Evolutionary conservation across 2,113 vertebrate genomes (phyloP), one percentile per base, ranked within the genome.

Genomic region (Syngnathus typhle): DNA sequence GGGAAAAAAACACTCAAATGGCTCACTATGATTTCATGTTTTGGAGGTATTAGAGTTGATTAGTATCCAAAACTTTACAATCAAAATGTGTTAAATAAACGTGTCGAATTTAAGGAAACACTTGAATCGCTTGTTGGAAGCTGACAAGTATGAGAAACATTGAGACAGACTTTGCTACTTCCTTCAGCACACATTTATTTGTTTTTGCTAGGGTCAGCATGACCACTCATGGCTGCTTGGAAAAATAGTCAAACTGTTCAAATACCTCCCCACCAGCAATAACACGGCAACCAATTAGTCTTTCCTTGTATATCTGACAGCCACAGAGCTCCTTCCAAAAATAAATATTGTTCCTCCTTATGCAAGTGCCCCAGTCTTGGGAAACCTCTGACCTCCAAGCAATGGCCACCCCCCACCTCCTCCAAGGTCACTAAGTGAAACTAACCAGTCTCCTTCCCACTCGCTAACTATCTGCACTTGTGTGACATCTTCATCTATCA

Each of bases 401-500:
- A 70, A n/a, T 56, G 62, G 75, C 68, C 69, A 60, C 52, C 12
- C 67, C 69, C 71, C n/a, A n/a, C 64, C 49, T 3, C 41, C 41
- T 11, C 67, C 75, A 72, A 83, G 76, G 74, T 75, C 64, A 36
- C 16, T n/a, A 11, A 65, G 66, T 64, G 70, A 59, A 69, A 69
- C 74, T 64, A 73, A 82, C 72, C 65, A 67, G 49, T 64, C 56
- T 70, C 47, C 58, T 27, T 23, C 5, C 67, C 67, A 75, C 58
- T 58, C 7, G 69, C 77, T 78, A 76, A 81, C 81, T 72, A 61
- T 46, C 64, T 64, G 36, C 63, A 72, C 32, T 58, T 58, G 76
- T 66, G 63, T 76, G 81, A 89, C 84, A 76, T 85, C 87, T 88
- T 76, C 88, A 91, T 89, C 82, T 82, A 89, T 90, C 89, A 90